Evolutionary conservation across 2,888 invertebrate genomes (phyloP).

Genomic region (Neelides folsomi): DNA sequence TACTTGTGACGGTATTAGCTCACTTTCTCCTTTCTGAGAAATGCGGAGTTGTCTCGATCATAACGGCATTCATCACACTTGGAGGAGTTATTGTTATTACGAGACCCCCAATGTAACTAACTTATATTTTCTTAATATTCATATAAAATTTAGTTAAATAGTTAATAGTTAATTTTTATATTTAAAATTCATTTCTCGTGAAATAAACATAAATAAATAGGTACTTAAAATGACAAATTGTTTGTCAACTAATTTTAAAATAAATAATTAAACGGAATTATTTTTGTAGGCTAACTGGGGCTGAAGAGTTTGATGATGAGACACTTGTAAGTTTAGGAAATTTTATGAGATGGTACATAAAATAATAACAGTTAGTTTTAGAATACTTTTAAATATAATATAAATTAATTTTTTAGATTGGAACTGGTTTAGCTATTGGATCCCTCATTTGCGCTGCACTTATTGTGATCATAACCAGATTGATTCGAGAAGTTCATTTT

Average conservation of each 20-base stretch:
- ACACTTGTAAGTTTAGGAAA: conserved; percentile 24
- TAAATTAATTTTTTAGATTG: conserved; percentile 17
- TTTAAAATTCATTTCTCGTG: too few relatives aligned
- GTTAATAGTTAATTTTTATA: too few relatives aligned
- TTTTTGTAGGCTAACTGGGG: conserved; percentile 14
- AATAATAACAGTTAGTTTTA: neutral
- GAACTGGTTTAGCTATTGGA: conserved; percentile 20
- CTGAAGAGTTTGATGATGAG: conserved; percentile 17
- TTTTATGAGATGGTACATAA: too few relatives aligned
- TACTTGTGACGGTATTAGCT: conserved; percentile 22
- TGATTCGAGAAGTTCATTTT: conserved; percentile 19
- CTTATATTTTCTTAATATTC: too few relatives aligned
- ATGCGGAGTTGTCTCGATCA: conserved; percentile 21
- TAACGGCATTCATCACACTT: conserved; percentile 19
- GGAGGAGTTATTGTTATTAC: conserved; percentile 24
- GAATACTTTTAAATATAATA: neutral
- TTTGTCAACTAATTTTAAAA: too few relatives aligned
- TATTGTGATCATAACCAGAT: conserved; percentile 22
- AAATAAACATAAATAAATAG: too few relatives aligned
- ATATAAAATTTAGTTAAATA: too few relatives aligned
- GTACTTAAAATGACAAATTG: too few relatives aligned
- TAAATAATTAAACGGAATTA: too few relatives aligned
- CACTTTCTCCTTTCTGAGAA: conserved; percentile 23
- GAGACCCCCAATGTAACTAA: conserved; percentile 17
- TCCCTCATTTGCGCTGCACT: conserved; percentile 25